Conservation (phyloP, 2,888 invertebrate species). For the Melolontha melolontha region DNA sequence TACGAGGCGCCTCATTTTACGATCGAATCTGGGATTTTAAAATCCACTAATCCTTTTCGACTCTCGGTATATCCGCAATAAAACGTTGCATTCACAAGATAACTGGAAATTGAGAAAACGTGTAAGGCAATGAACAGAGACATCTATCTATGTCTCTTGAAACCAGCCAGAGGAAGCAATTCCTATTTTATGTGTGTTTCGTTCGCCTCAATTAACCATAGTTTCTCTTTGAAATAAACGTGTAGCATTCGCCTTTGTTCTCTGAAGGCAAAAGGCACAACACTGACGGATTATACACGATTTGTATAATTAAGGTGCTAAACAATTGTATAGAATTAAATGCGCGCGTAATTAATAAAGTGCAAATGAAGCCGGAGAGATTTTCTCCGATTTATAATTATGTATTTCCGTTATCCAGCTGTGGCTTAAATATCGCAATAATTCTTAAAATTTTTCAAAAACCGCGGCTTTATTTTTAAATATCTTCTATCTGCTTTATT, state of each 20-base stretch:
- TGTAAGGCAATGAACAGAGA: not conserved
- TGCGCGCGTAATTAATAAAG: too few relatives aligned
- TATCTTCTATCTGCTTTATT: too few relatives aligned
- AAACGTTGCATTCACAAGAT: not conserved
- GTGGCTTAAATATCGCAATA: too few relatives aligned
- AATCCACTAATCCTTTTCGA: slow-evolving; percentile 1
- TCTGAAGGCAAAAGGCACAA: not conserved
- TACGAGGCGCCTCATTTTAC: too few relatives aligned
- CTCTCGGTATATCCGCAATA: not conserved
- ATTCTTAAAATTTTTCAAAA: too few relatives aligned
- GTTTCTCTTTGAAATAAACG: not conserved
- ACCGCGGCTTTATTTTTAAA: too few relatives aligned
- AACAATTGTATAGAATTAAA: too few relatives aligned
- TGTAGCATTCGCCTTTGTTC: slow-evolving; percentile 2
- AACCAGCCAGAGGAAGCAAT: slow-evolving; percentile 3
- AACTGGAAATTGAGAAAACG: not conserved
- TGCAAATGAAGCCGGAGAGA: too few relatives aligned
- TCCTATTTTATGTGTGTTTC: not conserved
- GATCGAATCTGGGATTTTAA: not conserved
- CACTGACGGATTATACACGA: not conserved
- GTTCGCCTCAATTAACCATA: slow-evolving; percentile 8
- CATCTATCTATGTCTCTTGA: not conserved
- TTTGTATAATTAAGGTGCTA: too few relatives aligned
- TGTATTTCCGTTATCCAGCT: too few relatives aligned
- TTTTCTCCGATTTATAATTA: too few relatives aligned